A percentile compares a stretch with the other conserved stretches of the same genome.
These are phyloP conservation scores for Himalopsyche anomala DNA, from an alignment of 2,888 invertebrate genomes.

Conservation along the genomic window DNA sequence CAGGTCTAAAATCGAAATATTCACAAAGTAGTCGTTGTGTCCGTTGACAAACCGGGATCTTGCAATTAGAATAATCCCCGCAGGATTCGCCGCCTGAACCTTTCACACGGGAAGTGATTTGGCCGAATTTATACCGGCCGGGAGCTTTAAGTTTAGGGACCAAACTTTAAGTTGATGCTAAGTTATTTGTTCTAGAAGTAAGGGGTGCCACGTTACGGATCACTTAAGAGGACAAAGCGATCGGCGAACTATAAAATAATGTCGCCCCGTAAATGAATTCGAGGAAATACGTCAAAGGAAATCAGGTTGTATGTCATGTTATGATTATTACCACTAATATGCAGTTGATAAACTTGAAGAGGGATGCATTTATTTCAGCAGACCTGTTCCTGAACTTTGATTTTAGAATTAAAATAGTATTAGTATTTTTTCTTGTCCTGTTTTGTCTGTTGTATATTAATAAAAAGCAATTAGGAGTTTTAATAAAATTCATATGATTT, in stretches of 20 bases:
- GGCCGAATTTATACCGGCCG: constrained; percentile 39
- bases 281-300: neutral
- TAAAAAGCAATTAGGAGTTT: too few species aligned
- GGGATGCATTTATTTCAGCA: too few species aligned
- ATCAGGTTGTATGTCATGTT: neutral
- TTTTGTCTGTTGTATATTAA: too few species aligned
- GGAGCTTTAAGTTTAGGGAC: constrained; percentile 44
- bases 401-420: too few species aligned
- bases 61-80: constrained; percentile 61
- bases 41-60: constrained; percentile 56
- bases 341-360: too few species aligned
- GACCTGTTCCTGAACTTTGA: too few species aligned
- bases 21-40: constrained; percentile 48
- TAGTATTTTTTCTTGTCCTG: too few species aligned
- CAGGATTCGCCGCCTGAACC: constrained; percentile 18
- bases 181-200: constrained; percentile 44
- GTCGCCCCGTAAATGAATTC: constrained; percentile 32
- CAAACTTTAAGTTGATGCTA: constrained; percentile 40
- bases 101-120: constrained; percentile 42
- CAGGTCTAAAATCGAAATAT: constrained; percentile 23
- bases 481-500: too few species aligned
- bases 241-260: constrained; percentile 32
- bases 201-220: constrained; percentile 47
- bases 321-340: neutral
- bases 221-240: constrained; percentile 45